Evolutionary conservation across 2,797 vertebrate species (phyloP).

Genomic region (Heterohyrax brucei): DNA sequence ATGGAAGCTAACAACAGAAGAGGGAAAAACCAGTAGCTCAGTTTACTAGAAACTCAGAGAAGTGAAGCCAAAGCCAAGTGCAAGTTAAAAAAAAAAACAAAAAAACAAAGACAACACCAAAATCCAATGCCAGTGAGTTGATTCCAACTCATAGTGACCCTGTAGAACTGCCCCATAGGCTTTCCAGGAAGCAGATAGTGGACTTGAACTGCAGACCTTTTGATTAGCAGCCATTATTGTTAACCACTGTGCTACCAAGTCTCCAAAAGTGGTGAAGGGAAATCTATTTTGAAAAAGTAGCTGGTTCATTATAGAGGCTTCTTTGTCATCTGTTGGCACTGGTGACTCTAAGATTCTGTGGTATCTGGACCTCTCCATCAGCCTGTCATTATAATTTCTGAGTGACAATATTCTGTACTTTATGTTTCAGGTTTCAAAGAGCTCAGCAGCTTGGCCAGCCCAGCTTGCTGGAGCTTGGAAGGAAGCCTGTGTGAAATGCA

Average conservation of each 20-base stretch:
- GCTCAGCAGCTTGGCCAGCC: constrained; percentile 8
- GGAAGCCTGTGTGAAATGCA: constrained; percentile 77
- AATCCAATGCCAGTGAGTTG: too few relatives aligned
- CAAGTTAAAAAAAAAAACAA: too few relatives aligned
- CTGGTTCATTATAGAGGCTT: constrained; percentile 13
- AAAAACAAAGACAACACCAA: too few relatives aligned
- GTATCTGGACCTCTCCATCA: neutral
- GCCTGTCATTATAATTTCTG: neutral
- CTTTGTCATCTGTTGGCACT: neutral
- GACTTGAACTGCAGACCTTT: too few relatives aligned
- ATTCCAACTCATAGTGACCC: too few relatives aligned
- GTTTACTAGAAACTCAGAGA: neutral
- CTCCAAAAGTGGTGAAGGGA: neutral
- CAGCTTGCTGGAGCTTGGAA: constrained; percentile 59
- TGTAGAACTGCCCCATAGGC: too few relatives aligned
- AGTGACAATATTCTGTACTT: constrained; percentile 1
- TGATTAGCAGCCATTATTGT: too few relatives aligned
- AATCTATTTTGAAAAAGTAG: neutral
- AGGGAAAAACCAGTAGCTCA: neutral
- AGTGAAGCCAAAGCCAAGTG: neutral
- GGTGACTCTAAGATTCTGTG: neutral
- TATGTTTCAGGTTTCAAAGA: constrained; percentile 60
- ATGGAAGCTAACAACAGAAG: too few relatives aligned
- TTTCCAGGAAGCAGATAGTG: too few relatives aligned
- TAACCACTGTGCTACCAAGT: too few relatives aligned